Conservation (phyloP, 2,888 invertebrate genomes). For the Drosophila quinaria region DNA sequence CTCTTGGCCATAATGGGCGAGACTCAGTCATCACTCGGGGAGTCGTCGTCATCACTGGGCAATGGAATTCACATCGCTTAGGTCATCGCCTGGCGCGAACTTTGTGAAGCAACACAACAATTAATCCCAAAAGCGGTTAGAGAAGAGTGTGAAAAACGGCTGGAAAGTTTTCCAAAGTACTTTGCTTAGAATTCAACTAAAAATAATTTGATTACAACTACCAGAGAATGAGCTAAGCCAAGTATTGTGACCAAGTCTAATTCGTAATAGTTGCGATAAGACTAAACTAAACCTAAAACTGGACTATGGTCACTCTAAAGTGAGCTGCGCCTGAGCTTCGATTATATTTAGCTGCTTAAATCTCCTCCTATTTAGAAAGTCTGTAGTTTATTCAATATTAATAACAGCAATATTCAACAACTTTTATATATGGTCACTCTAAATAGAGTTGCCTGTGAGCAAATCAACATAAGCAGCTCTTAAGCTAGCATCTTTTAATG, state of each 20-base stretch:
- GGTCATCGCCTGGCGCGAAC: slow-evolving; percentile 52
- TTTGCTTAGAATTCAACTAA: slow-evolving; percentile 47
- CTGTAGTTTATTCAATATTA: too few relatives aligned
- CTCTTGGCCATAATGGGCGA: slow-evolving; percentile 44
- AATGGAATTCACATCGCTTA: slow-evolving; percentile 47
- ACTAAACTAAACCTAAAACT: not conserved
- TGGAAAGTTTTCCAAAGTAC: slow-evolving; percentile 20
- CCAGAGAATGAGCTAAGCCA: slow-evolving; percentile 65
- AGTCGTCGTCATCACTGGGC: slow-evolving; percentile 38
- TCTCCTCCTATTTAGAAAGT: too few relatives aligned
- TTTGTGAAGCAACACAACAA: slow-evolving; percentile 35
- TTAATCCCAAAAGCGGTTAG: slow-evolving; percentile 11
- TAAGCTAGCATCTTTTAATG: too few relatives aligned
- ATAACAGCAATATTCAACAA: too few relatives aligned
- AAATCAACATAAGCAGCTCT: too few relatives aligned
- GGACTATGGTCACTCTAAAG: slow-evolving; percentile 4
- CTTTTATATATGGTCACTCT: not conserved
- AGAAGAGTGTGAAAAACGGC: not conserved
- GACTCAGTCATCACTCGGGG: slow-evolving; percentile 6
- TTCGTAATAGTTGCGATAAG: not conserved
- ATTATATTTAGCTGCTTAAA: too few relatives aligned
- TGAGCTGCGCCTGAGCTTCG: not conserved
- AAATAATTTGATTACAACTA: slow-evolving; percentile 71
- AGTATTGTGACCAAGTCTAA: not conserved
- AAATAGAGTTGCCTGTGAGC: too few relatives aligned